A percentile compares a stretch with the other conserved stretches of the same genome.
Evolutionary conservation across 1,140 invertebrate genomes (phyloP).

Genomic region (Drosophila bifasciata): DNA sequence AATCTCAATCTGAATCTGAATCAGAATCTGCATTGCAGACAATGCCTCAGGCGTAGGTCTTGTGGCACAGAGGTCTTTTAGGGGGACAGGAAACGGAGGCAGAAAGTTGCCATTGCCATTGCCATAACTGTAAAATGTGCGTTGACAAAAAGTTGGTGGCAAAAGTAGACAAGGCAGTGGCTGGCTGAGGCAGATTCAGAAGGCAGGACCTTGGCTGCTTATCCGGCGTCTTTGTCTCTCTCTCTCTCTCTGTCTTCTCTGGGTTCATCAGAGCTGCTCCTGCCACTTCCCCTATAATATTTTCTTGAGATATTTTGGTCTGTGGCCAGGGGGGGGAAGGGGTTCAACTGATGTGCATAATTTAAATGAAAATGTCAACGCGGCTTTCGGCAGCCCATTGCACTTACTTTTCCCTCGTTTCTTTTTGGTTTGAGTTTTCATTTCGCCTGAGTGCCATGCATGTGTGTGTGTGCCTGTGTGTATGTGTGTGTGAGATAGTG

Average conservation of each 20-base stretch:
- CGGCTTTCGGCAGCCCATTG: conserved; percentile 77
- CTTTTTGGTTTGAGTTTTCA: conserved; percentile 39
- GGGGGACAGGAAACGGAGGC: conserved; percentile 41
- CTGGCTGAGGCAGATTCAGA: not conserved
- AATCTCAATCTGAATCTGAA: conserved; percentile 63
- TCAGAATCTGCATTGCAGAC: conserved; percentile 65
- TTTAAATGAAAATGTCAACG: conserved; percentile 82
- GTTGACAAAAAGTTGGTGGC: conserved; percentile 71
- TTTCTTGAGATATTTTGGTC: not conserved
- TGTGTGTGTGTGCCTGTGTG: conserved; percentile 8
- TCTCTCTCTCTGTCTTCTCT: conserved; percentile 39
- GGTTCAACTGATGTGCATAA: conserved; percentile 82
- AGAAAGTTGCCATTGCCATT: conserved; percentile 70
- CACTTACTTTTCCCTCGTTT: conserved; percentile 55
- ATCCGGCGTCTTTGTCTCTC: conserved; percentile 50
- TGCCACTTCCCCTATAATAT: too few species aligned
- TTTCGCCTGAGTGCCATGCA: conserved; percentile 32
- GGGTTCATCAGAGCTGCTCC: conserved; percentile 5
- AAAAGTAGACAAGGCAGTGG: not conserved
- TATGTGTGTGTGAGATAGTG: conserved; percentile 26
- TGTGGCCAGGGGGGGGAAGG: conserved; percentile 46
- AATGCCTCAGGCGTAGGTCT: conserved; percentile 28
- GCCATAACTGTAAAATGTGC: conserved; percentile 79
- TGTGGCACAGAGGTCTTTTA: too few species aligned
- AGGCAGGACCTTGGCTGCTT: conserved; percentile 50